Evolutionary conservation across 35 echinoderm and acorn worm genomes (phyloP), one percentile per base, ranked within the genome.

Genomic region (Ophiothrix spiculata): DNA sequence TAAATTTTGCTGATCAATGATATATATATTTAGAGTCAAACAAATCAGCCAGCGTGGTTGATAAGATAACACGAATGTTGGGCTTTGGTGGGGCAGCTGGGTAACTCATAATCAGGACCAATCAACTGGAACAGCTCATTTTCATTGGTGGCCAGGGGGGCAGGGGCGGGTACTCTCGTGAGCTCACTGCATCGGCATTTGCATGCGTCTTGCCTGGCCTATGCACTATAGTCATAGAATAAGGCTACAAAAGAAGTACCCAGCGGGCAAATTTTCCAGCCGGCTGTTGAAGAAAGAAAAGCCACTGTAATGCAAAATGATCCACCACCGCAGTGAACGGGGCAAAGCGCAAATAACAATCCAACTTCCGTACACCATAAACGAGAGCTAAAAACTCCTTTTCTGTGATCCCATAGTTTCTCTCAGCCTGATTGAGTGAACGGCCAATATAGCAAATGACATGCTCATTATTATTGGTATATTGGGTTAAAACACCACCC

Each of bases 231-330:
- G 75, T 79, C 31, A 91, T 40, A 25, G 35, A 4, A 75, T 86
- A 86, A 39, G 83, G 19, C 56, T 91, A 83, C 29, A 91, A 54
- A 17, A 39, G 38, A 28, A 31, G 81, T 6, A 81, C 35, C 83
- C 90, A 91, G 12, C 83, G 85, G 19, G 90, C 82, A 91, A 91
- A 91, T 73, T 86, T 86, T 41, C 83, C 90, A 17, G 77, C 25
- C 21, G 83, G 83, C 41, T 86, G 39, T 35, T 91, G 49, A 12
- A 91, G 32, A 15, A 83, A 86, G 40, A 91, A 80, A 35, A 91
- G 74, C 90, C 83, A 91, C 63, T 91, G 85, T 33, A 91, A 75
- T 23, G 90, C 90, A 74, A 77, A 34, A 37, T 91, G 90, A 38
- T 91, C 76, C 35, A 91, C 82, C 74, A 80, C 69, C 31, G 84